Percentiles rank a stretch among this genome's conserved stretches.
Conservation (phyloP, 2,113 vertebrate species). For the Polypterus senegalus region DNA sequence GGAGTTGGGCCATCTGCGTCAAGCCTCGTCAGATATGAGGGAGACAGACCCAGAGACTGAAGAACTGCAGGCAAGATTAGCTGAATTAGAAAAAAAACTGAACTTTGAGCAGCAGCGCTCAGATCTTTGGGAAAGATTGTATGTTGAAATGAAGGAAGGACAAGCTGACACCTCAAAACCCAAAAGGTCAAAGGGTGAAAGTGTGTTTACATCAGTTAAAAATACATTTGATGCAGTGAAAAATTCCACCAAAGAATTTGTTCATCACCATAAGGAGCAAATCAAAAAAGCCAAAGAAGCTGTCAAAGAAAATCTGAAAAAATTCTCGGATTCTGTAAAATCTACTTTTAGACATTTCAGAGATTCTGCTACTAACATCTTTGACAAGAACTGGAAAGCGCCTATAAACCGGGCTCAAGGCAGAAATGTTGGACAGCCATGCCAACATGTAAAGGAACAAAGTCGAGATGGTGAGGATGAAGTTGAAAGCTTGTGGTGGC, state of each 20-base stretch:
- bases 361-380: conserved; percentile 68
- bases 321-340: conserved; percentile 92
- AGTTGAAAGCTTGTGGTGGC: conserved; percentile 30
- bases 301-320: conserved; percentile 88
- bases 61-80: conserved; percentile 51
- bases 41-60: conserved; percentile 41
- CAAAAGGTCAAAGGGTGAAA: conserved; percentile 52
- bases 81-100: conserved; percentile 72
- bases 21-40: conserved; percentile 11
- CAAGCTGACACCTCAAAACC: conserved; percentile 51
- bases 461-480: conserved; percentile 29
- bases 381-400: conserved; percentile 60
- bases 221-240: conserved; percentile 91
- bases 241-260: conserved; percentile 93
- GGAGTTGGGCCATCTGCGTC: conserved; percentile 54
- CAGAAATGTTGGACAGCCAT: conserved; percentile 37
- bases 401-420: conserved; percentile 36
- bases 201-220: conserved; percentile 73
- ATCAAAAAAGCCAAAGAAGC: conserved; percentile 94
- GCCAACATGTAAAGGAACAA: conserved; percentile 35
- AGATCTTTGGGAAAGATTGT: conserved; percentile 88
- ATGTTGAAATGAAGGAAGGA: conserved; percentile 75
- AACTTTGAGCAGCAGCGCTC: conserved; percentile 90
- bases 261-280: conserved; percentile 93
- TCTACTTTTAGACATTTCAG: conserved; percentile 87